Percentiles rank a stretch among this genome's conserved stretches.
phyloP scores from a whole-genome alignment of 64 coral and sea anemone species.

The Montipora capricornis region DNA sequence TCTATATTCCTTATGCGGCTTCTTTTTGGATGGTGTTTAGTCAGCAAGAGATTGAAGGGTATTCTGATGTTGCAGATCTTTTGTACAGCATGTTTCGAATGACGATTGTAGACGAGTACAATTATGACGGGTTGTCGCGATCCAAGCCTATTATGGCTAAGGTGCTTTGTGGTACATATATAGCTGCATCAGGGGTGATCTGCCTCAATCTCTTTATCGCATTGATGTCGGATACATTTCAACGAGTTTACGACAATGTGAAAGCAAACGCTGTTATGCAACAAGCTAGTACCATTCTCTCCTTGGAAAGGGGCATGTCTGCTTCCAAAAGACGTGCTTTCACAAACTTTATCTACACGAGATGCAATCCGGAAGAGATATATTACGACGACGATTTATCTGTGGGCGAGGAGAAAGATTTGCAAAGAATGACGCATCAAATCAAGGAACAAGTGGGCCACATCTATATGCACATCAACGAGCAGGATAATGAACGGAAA shows the following conservation, averaged over 20 bases:
- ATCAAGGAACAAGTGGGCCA: conserved; percentile 87
- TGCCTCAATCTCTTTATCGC: conserved; percentile 97
- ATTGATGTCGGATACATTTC: conserved; percentile 97
- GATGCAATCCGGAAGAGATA: conserved; percentile 85
- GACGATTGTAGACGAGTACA: conserved; percentile 96
- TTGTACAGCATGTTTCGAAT: conserved; percentile 95
- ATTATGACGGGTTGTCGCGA: conserved; percentile 80
- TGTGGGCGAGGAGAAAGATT: conserved; percentile 77
- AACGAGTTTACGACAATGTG: conserved; percentile 96
- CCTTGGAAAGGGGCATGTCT: conserved; percentile 82
- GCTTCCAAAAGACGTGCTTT: conserved; percentile 64
- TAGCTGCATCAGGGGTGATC: conserved; percentile 86
- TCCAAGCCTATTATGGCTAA: conserved; percentile 92
- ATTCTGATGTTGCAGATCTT: conserved; percentile 79
- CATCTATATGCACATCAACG: conserved; percentile 62
- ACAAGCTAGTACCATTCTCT: conserved; percentile 82
- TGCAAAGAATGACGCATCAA: conserved; percentile 95
- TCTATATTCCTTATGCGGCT: conserved; percentile 97
- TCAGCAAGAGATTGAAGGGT: conserved; percentile 65
- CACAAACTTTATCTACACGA: conserved; percentile 87
- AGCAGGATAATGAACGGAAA: conserved; percentile 38
- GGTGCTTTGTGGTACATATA: conserved; percentile 93
- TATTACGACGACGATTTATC: conserved; percentile 91
- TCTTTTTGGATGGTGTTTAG: conserved; percentile 99
- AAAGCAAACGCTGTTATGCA: conserved; percentile 99